A percentile compares a stretch with the other conserved stretches of the same genome.
Evolutionary conservation across 2,797 vertebrate species (phyloP).

Genomic region (Lutjanus campechanus): DNA sequence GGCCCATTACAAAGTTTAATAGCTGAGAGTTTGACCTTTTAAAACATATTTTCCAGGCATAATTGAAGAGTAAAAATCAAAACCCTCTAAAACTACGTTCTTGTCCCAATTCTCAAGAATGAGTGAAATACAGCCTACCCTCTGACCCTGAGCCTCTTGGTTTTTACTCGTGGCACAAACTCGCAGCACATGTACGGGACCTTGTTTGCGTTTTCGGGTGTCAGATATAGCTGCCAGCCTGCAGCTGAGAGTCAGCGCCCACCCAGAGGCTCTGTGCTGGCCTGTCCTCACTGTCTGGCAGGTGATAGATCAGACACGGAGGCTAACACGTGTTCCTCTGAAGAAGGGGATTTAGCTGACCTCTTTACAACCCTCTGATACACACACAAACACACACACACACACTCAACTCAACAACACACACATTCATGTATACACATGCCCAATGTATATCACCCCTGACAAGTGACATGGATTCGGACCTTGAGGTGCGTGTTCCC

Average conservation of each 20-base stretch:
- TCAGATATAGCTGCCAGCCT: conserved; percentile 53
- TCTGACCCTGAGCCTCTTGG: conserved; percentile 25
- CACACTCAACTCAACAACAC: conserved; percentile 31
- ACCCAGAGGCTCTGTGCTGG: conserved; percentile 67
- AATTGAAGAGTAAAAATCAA: too few species aligned
- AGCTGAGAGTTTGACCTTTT: too few species aligned
- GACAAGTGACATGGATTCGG: conserved; percentile 59
- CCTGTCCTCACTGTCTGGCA: conserved; percentile 80
- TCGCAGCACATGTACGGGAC: conserved; percentile 37
- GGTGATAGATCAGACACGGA: conserved; percentile 81
- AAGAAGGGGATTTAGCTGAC: conserved; percentile 78
- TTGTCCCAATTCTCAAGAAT: too few species aligned
- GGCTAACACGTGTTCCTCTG: conserved; percentile 76
- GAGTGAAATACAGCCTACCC: neutral
- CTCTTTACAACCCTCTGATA: conserved; percentile 63
- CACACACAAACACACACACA: conserved; percentile 46
- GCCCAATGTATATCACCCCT: conserved; percentile 63
- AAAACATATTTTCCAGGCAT: too few species aligned
- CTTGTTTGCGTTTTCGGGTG: conserved; percentile 66
- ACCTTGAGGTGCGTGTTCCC: conserved; percentile 48
- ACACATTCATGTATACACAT: conserved; percentile 58
- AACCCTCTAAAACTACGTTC: too few species aligned
- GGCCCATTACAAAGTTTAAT: too few species aligned
- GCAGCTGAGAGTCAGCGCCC: conserved; percentile 68
- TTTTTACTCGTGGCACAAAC: conserved; percentile 33